phyloP scores from a whole-genome alignment of 2,797 vertebrate genomes.

The Macrochelys suwanniensis region DNA sequence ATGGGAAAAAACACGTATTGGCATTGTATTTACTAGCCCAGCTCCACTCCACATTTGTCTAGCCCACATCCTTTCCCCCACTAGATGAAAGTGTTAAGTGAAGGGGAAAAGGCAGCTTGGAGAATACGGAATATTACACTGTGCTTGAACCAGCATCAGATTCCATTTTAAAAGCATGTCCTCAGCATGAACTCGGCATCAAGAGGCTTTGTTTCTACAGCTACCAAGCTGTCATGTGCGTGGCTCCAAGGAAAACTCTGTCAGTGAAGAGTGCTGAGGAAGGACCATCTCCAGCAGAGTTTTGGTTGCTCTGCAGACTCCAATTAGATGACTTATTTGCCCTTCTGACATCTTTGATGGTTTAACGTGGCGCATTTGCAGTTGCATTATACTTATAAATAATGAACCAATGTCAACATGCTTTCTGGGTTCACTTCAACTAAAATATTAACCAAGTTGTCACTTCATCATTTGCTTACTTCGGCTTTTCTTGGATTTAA shows the following conservation, averaged over 20 bases:
- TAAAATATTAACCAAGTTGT: background rate
- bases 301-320: background rate
- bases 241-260: background rate
- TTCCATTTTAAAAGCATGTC: background rate
- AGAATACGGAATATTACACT: background rate
- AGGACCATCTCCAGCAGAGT: background rate
- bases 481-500: background rate
- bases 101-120: background rate
- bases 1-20: background rate
- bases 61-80: background rate
- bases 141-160: background rate
- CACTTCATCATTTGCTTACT: background rate
- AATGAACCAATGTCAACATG: background rate
- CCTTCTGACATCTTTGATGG: background rate
- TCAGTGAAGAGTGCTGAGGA: background rate
- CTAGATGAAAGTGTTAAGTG: background rate
- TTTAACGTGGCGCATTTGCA: background rate
- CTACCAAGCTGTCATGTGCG: background rate
- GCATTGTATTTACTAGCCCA: background rate
- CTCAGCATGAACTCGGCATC: background rate
- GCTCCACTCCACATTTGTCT: background rate
- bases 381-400: background rate
- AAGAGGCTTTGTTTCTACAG: background rate
- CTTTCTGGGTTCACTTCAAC: constrained; percentile 26
- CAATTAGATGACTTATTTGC: background rate